Evolutionary conservation across 2,113 vertebrate genomes (phyloP).

Genomic region (Melanerpes formicivorus): DNA sequence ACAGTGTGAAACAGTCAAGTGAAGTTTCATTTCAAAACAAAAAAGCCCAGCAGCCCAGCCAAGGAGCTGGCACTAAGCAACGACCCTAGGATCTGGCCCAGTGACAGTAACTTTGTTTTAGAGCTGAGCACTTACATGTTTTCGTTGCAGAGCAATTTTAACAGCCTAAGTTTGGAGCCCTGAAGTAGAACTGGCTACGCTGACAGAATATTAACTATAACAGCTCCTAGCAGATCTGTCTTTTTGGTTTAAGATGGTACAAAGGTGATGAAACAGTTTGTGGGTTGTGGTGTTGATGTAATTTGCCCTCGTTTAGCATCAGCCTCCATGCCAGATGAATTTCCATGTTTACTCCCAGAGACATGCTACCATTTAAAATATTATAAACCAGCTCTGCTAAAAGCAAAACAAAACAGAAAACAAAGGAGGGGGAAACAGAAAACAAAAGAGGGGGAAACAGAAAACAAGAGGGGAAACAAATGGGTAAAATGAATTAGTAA

Average conservation of each 20-base stretch:
- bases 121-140: neutral
- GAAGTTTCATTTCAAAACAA: neutral
- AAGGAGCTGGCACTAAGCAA: slow-evolving; percentile 16
- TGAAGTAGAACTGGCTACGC: slow-evolving; percentile 2
- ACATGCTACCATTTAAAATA: neutral
- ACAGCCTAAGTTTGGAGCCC: neutral
- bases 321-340: neutral
- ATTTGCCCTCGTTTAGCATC: neutral
- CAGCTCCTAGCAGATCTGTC: neutral
- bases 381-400: neutral
- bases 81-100: neutral
- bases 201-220: slow-evolving; percentile 12
- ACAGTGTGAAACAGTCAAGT: neutral
- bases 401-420: neutral
- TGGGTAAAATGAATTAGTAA: neutral
- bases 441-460: neutral
- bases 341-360: slow-evolving; percentile 2
- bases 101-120: slow-evolving; percentile 20
- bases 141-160: slow-evolving; percentile 26
- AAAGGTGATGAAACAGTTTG: neutral
- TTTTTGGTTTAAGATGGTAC: slow-evolving; percentile 9
- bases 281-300: slow-evolving; percentile 1
- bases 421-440: no score
- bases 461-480: neutral
- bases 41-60: neutral